Conservation (phyloP, 2,113 vertebrate species). For the Lepidothrix coronata region DNA sequence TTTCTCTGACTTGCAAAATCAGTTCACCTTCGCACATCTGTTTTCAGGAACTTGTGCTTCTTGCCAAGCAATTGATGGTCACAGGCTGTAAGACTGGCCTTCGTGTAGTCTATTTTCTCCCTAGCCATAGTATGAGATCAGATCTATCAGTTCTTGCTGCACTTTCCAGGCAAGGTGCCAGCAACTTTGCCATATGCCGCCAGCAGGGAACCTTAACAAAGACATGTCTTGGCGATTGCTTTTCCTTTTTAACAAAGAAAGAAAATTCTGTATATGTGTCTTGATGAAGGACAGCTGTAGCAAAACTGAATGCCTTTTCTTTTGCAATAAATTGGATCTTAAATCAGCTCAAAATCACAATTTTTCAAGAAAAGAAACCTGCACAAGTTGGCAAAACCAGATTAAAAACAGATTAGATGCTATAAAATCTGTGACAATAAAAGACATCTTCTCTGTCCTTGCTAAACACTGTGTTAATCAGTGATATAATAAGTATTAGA, state of each 20-base stretch:
- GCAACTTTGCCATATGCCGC: not conserved
- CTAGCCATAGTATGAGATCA: not conserved
- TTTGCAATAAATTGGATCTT: not conserved
- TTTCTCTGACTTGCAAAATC: not conserved
- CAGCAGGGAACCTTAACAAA: slow-evolving; percentile 29
- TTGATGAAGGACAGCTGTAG: not conserved
- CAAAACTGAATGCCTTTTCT: not conserved
- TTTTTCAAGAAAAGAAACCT: not conserved
- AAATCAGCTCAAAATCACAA: not conserved
- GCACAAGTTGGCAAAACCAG: not conserved
- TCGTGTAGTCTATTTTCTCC: not conserved
- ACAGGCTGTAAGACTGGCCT: not conserved
- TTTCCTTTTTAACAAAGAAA: not conserved
- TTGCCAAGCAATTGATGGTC: not conserved
- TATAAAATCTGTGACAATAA: not conserved
- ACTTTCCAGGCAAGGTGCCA: slow-evolving; percentile 40
- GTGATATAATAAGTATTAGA: slow-evolving; percentile 10
- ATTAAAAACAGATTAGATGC: not conserved
- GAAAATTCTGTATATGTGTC: not conserved
- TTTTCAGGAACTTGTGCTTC: not conserved
- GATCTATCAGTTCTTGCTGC: not conserved
- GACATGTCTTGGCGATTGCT: not conserved
- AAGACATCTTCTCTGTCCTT: not conserved
- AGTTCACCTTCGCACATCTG: not conserved
- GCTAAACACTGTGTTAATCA: not conserved